These are phyloP conservation scores for Papilio gigon DNA, from an alignment of 2,888 invertebrate genomes.

Conservation along the genomic window DNA sequence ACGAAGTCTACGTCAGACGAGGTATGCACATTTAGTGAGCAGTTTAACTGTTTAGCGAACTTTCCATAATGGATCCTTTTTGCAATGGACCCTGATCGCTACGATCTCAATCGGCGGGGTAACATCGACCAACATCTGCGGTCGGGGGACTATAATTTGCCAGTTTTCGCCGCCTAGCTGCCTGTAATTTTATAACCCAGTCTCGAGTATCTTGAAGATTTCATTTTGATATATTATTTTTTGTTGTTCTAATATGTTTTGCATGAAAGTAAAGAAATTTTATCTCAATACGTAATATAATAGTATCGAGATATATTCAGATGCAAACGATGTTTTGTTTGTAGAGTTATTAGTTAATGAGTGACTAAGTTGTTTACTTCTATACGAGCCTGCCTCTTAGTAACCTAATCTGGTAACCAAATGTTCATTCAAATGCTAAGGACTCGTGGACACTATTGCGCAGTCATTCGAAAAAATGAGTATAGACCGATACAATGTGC, in stretches of 20 bases:
- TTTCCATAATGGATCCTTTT: conserved; percentile 60
- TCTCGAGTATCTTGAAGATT: conserved; percentile 66
- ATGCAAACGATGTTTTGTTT: conserved; percentile 55
- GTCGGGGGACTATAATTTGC: conserved; percentile 75
- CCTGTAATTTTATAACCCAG: conserved; percentile 72
- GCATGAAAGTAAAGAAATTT: conserved; percentile 18
- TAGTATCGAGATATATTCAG: conserved; percentile 48
- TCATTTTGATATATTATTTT: conserved; percentile 66
- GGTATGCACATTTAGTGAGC: conserved; percentile 27
- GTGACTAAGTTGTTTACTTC: conserved; percentile 68
- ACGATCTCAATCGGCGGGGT: conserved; percentile 64
- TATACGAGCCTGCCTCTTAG: conserved; percentile 67
- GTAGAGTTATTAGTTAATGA: conserved; percentile 61
- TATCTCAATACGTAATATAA: conserved; percentile 14
- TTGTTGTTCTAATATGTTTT: conserved; percentile 36
- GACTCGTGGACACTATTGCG: conserved; percentile 59
- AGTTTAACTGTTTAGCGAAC: conserved; percentile 53
- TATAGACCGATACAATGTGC: conserved; percentile 75
- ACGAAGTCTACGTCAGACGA: conserved; percentile 35
- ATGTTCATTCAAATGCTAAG: conserved; percentile 79
- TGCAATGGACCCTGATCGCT: conserved; percentile 65
- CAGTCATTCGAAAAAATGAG: conserved; percentile 67
- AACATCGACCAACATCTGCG: conserved; percentile 65
- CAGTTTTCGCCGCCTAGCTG: conserved; percentile 76
- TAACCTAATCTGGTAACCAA: conserved; percentile 81